Evolutionary conservation across 2,797 vertebrate genomes (phyloP).

Genomic region (Coregonus ussuriensis): DNA sequence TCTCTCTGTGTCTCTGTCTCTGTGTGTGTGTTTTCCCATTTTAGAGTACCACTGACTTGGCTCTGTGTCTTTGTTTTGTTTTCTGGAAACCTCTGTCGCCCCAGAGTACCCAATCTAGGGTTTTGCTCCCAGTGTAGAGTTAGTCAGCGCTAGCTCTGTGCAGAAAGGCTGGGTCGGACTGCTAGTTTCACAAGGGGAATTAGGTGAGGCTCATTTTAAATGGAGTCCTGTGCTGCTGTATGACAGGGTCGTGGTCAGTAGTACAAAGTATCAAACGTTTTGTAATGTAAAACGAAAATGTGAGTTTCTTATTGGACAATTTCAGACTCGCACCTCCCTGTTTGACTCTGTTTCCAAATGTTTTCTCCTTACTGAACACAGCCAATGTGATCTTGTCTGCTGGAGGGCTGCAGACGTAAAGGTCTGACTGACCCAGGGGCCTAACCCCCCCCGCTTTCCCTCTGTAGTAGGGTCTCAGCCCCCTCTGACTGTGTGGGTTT

Average conservation of each 20-base stretch:
- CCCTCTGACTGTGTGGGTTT: conserved; percentile 51
- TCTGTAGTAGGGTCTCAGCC: conserved; percentile 38
- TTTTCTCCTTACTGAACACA: not conserved
- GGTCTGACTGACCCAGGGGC: conserved; percentile 52
- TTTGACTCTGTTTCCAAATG: not conserved
- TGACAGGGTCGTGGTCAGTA: not conserved
- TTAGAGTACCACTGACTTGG: conserved; percentile 49
- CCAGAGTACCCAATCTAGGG: conserved; percentile 29
- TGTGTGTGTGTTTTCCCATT: conserved; percentile 30
- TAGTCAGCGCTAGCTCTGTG: not conserved
- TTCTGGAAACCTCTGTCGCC: conserved; percentile 49
- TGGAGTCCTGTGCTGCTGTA: conserved; percentile 36
- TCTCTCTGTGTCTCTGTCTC: conserved; percentile 12
- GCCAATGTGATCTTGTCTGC: conserved; percentile 42
- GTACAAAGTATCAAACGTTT: too few species aligned
- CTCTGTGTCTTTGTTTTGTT: conserved; percentile 45
- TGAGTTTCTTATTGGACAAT: not conserved
- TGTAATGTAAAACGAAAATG: not conserved
- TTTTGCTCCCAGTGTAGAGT: conserved; percentile 43
- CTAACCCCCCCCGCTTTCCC: conserved; percentile 37
- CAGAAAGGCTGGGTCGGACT: conserved; percentile 31
- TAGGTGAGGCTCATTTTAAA: conserved; percentile 63
- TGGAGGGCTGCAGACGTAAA: conserved; percentile 34
- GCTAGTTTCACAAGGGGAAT: conserved; percentile 48
- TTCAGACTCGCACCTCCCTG: not conserved